Evolutionary conservation across 2,888 invertebrate species (phyloP).

Genomic region (Malthinus flaveolus): DNA sequence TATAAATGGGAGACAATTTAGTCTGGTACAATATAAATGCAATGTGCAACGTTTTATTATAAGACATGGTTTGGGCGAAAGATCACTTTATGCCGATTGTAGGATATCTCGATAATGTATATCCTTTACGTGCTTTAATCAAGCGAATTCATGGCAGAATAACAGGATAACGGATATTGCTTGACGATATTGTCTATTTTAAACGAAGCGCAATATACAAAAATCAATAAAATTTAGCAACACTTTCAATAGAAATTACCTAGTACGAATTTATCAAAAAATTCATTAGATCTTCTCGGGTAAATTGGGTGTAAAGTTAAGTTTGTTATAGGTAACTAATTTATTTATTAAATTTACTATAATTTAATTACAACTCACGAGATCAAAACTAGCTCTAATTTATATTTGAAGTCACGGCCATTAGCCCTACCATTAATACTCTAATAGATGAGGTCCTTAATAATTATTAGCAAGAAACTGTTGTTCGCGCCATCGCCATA

Average conservation of each 20-base stretch:
- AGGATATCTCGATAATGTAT: conserved; percentile 43
- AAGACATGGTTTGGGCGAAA: conserved; percentile 24
- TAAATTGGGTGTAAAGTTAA: too few species aligned
- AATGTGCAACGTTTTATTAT: conserved; percentile 27
- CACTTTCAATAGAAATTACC: conserved; percentile 7
- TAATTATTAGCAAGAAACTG: too few species aligned
- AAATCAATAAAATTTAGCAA: conserved; percentile 40
- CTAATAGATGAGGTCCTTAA: too few species aligned
- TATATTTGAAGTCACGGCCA: too few species aligned
- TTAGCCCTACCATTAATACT: too few species aligned
- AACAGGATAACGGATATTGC: conserved; percentile 43
- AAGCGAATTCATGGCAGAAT: conserved; percentile 41
- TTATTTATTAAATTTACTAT: too few species aligned
- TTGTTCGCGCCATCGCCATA: too few species aligned
- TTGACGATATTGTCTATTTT: conserved; percentile 46
- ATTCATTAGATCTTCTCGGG: too few species aligned
- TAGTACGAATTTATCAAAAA: not conserved
- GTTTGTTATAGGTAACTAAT: too few species aligned
- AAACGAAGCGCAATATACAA: conserved; percentile 34
- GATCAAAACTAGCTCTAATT: too few species aligned
- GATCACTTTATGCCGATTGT: conserved; percentile 40
- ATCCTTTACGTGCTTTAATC: conserved; percentile 51
- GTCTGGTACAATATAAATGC: conserved; percentile 26
- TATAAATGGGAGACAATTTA: not conserved
- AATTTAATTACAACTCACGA: too few species aligned